phyloP scores from a whole-genome alignment of 2,888 invertebrate species.

The Carabus problematicus region DNA sequence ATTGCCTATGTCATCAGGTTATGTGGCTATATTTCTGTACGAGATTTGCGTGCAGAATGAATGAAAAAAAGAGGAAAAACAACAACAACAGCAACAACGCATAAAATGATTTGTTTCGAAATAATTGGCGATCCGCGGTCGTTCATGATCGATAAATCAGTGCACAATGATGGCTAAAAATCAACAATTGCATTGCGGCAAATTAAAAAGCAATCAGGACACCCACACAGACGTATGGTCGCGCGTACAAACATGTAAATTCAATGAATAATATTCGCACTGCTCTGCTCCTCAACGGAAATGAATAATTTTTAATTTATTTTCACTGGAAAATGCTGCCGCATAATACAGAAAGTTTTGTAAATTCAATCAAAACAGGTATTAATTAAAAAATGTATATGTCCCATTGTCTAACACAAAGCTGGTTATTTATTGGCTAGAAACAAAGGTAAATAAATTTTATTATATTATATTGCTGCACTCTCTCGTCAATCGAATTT shows the following conservation, averaged over 20 bases:
- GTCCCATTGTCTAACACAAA: too few relatives aligned
- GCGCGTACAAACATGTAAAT: too few relatives aligned
- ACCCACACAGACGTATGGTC: too few relatives aligned
- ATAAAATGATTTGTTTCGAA: slow-evolving; percentile 29
- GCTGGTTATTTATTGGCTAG: too few relatives aligned
- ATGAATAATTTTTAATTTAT: too few relatives aligned
- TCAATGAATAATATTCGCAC: too few relatives aligned
- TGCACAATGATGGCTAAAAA: slow-evolving; percentile 2
- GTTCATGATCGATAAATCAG: slow-evolving; percentile 28
- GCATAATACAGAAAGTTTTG: background rate
- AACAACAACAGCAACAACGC: too few relatives aligned
- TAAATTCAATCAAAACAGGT: background rate
- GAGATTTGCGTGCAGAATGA: background rate
- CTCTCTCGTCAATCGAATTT: too few relatives aligned
- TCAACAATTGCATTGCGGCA: slow-evolving; percentile 24
- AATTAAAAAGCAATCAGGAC: slow-evolving; percentile 28
- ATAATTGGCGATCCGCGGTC: slow-evolving; percentile 21
- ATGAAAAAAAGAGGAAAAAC: slow-evolving; percentile 16
- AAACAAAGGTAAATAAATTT: too few relatives aligned
- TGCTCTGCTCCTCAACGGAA: too few relatives aligned
- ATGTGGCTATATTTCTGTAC: background rate
- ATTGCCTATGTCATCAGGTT: slow-evolving; percentile 30
- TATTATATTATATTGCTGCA: too few relatives aligned
- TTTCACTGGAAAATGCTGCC: too few relatives aligned
- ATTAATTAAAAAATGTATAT: background rate